A percentile compares a stretch with the other conserved stretches of the same genome.
phyloP scores from a whole-genome alignment of 2,797 vertebrate genomes.

The Tympanoctomys barrerae region DNA sequence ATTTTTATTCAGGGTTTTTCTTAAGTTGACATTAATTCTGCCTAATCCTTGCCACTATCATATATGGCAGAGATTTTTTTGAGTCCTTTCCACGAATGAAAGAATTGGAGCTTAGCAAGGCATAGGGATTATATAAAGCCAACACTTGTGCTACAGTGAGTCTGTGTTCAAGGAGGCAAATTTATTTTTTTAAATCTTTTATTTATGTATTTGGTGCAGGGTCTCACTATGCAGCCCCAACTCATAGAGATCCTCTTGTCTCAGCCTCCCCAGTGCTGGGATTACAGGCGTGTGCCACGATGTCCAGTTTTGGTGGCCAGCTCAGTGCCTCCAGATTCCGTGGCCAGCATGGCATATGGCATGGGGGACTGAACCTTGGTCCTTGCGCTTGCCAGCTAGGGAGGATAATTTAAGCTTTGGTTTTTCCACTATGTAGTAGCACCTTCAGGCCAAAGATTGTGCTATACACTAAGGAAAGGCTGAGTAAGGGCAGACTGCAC shows the following conservation, averaged over 20 bases:
- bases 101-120: conserved; percentile 12
- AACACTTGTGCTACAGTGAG: not conserved
- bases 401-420: not conserved
- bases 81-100: not conserved
- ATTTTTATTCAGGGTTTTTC: conserved; percentile 20
- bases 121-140: not conserved
- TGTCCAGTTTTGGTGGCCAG: no score
- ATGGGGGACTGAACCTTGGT: no score
- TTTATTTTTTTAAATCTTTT: no score
- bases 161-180: not conserved
- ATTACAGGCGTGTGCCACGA: no score
- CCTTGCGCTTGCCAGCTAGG: not conserved
- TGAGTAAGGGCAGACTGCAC: not conserved
- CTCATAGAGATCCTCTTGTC: no score
- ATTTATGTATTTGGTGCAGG: no score
- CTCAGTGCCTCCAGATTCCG: no score
- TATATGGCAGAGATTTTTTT: conserved; percentile 7
- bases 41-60: not conserved
- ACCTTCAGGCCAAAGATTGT: not conserved
- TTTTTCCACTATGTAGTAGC: not conserved
- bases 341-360: no score
- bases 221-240: no score
- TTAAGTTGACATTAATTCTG: conserved; percentile 15
- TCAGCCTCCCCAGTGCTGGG: no score
- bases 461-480: not conserved